These are phyloP conservation scores for Lasioglossum zephyrum DNA, from an alignment of 2,888 invertebrate genomes.

Conservation along the genomic window DNA sequence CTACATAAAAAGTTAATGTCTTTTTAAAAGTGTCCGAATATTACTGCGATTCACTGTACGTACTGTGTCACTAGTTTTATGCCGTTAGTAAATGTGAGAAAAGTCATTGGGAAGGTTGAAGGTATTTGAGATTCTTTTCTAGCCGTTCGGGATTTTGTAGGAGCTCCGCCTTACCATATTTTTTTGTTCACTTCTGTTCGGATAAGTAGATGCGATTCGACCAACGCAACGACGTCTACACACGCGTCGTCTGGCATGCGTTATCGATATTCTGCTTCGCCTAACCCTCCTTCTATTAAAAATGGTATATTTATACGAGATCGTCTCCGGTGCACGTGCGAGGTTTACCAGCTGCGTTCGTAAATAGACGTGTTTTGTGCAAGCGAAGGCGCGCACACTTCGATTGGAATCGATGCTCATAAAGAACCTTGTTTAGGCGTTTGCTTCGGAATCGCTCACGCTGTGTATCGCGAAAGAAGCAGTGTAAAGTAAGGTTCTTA, in stretches of 20 bases:
- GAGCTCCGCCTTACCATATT: neutral
- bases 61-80: neutral
- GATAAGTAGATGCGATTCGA: constrained; percentile 9
- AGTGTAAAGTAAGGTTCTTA: neutral
- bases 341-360: constrained; percentile 21
- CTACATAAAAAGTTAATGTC: no score
- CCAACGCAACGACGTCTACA: neutral
- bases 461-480: neutral
- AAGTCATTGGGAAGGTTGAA: neutral
- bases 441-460: neutral
- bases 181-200: neutral
- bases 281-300: constrained; percentile 58
- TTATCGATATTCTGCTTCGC: constrained; percentile 53
- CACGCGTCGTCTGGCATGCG: constrained; percentile 19
- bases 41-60: no score
- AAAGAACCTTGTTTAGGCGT: constrained; percentile 15
- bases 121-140: neutral
- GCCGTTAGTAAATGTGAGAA: neutral
- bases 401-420: constrained; percentile 30
- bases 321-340: constrained; percentile 40
- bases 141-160: neutral
- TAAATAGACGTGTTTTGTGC: constrained; percentile 44
- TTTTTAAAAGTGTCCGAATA: no score
- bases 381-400: constrained; percentile 4
- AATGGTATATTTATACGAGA: constrained; percentile 53